These are phyloP conservation scores for Siniperca obscura DNA, from an alignment of 2,797 vertebrate species.

Conservation along the genomic window DNA sequence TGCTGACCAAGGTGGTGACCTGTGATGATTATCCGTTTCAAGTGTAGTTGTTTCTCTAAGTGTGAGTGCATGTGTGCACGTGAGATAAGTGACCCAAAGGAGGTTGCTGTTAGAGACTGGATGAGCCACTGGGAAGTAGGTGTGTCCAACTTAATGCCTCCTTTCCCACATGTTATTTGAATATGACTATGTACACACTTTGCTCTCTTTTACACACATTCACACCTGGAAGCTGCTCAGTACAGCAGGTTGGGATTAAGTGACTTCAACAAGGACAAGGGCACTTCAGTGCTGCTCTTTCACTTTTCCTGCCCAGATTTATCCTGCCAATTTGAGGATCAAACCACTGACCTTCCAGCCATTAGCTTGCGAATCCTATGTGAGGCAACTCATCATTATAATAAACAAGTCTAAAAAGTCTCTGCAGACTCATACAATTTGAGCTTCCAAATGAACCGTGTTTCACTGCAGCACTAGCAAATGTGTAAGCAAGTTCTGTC, in stretches of 20 bases:
- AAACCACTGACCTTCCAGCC: not conserved
- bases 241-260: conserved; percentile 15
- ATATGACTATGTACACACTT: not conserved
- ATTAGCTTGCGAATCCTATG: not conserved
- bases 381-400: not conserved
- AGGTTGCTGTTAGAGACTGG: conserved; percentile 19
- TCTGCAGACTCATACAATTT: not conserved
- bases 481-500: not conserved
- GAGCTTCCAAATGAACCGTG: not conserved
- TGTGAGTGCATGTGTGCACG: conserved; percentile 22
- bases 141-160: conserved; percentile 30
- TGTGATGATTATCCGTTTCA: conserved; percentile 57
- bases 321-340: conserved; percentile 3
- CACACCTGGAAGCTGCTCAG: conserved; percentile 21
- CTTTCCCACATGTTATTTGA: not conserved
- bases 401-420: not conserved
- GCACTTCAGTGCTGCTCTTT: conserved; percentile 13
- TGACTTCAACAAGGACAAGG: not conserved
- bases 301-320: conserved; percentile 11
- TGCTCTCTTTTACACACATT: not conserved
- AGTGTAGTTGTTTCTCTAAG: conserved; percentile 14
- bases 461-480: not conserved
- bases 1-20: conserved; percentile 73
- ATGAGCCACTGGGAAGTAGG: conserved; percentile 23
- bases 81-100: conserved; percentile 27